Evolutionary conservation across 1,140 invertebrate genomes (phyloP), one percentile per base, ranked within the genome.

Genomic region (Drosophila ercepeae): DNA sequence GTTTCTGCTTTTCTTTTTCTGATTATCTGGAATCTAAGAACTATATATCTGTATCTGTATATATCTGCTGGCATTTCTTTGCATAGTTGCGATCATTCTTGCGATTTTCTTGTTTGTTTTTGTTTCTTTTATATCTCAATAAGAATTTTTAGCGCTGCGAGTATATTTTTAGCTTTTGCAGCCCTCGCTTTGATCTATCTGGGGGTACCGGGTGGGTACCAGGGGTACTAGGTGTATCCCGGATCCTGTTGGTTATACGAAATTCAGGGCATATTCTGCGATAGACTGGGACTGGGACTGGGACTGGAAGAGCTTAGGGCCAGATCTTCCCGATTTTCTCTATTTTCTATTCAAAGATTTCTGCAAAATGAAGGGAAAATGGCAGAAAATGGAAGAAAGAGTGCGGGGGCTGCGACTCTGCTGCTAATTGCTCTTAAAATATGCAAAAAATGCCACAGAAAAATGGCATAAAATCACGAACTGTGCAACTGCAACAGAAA

Each of bases 401-500:
- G 7, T 8, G 16, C 2, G 25, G 42, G 65, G 1, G 34, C 49
- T 58, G 49, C 16, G 58, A 61, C 44, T 48, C 42, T 19, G 50
- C 53, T 83, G 75, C 57, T 83, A 83, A 83, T 78, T 86, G 57
- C 67, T 71, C 36, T 53, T 53, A 50, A 81, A 73, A 83, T 61
- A 79, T 75, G 81, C 65, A 54, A 72, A 70, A 55, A 79, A 63
- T 67, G 51, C 27, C 27, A 82, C 25, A 41, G 27, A 76, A 79
- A 82, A 82, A 67, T 59, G 45, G 44, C 27, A 68, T 70, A 86
- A 83, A 86, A 86, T 75, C 79, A 83, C 79, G 81, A 86, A 79
- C 75, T 48, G 54, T 57, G 45, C 51, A 73, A 60, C 44, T 55
- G 53, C 49, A 64, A 72, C 52, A 27, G 52, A 29, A 55, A 32